These are phyloP conservation scores for Heliothis virescens DNA, from an alignment of 1,140 invertebrate genomes.

Conservation along the genomic window DNA sequence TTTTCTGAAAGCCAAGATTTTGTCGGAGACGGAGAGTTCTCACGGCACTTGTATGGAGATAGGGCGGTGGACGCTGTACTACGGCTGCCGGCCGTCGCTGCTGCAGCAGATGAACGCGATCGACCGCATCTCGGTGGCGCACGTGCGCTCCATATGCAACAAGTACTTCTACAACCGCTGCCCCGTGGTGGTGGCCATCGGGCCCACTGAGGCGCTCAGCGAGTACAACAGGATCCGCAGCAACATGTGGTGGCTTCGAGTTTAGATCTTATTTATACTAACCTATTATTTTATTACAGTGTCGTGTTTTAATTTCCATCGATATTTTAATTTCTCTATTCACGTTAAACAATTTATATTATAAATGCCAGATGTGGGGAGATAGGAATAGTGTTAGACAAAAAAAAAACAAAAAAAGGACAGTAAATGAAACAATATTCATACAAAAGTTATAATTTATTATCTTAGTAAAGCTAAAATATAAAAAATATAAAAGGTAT, in stretches of 20 bases:
- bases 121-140: conserved; percentile 87
- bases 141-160: conserved; percentile 87
- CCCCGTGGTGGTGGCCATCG: conserved; percentile 90
- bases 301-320: neutral
- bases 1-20: conserved; percentile 80
- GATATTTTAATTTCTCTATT: neutral
- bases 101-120: conserved; percentile 90
- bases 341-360: neutral
- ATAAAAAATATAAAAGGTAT: conserved; percentile 74
- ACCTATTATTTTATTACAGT: conserved; percentile 6
- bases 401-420: too few relatives aligned
- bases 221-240: conserved; percentile 89
- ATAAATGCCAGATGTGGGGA: neutral
- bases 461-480: conserved; percentile 74
- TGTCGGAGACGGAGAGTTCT: conserved; percentile 91
- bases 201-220: conserved; percentile 89
- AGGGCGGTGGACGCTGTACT: conserved; percentile 92
- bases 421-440: conserved; percentile 67
- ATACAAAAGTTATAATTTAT: conserved; percentile 83
- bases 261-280: conserved; percentile 55
- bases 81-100: conserved; percentile 89
- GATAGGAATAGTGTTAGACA: too few relatives aligned
- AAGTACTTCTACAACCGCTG: conserved; percentile 91
- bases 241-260: conserved; percentile 88
- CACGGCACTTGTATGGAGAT: conserved; percentile 93